Evolutionary conservation across 2,113 vertebrate genomes (phyloP).

Genomic region (Oncorhynchus clarkii): DNA sequence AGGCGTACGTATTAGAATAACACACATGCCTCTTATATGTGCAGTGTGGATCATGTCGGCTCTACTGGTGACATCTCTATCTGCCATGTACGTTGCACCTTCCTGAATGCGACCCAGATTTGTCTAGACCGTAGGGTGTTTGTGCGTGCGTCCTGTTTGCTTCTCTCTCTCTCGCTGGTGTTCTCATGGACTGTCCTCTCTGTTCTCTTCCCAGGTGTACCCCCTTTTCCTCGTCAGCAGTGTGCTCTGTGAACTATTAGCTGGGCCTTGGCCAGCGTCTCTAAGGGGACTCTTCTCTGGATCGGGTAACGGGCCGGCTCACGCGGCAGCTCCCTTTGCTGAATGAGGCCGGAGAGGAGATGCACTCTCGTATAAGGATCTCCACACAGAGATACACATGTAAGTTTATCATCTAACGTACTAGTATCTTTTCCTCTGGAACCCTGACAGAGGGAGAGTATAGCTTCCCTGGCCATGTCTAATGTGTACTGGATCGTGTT

Average conservation of each 20-base stretch:
- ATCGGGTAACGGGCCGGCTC: background rate
- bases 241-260: background rate
- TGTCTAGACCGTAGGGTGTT: background rate
- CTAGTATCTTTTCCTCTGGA: background rate
- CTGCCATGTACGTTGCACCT: background rate
- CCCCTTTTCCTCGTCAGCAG: background rate
- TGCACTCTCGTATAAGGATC: background rate
- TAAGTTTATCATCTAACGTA: background rate
- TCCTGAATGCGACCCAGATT: no score
- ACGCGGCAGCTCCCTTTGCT: background rate
- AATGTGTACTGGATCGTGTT: no score
- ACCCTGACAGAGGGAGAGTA: no score
- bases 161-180: background rate
- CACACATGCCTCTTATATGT: no score
- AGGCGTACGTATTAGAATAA: no score
- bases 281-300: conserved; percentile 1
- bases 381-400: background rate
- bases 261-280: background rate
- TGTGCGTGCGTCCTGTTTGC: background rate
- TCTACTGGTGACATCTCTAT: background rate
- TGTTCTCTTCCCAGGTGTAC: background rate
- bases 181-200: background rate
- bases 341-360: background rate
- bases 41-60: no score
- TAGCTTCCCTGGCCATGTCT: no score